These are phyloP conservation scores for Ctenochaetus hawaiiensis DNA, from an alignment of 2,797 vertebrate species.

Conservation along the genomic window DNA sequence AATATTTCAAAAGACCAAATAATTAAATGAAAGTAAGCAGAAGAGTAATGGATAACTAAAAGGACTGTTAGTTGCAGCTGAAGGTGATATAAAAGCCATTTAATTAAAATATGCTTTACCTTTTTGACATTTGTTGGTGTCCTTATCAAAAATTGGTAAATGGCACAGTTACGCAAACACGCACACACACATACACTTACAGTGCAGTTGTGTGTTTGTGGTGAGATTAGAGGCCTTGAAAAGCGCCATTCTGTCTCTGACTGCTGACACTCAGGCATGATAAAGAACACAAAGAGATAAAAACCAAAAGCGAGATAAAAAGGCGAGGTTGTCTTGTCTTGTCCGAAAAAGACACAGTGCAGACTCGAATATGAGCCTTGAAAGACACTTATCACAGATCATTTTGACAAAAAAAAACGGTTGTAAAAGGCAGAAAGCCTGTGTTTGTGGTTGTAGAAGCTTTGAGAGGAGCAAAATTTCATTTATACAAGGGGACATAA, in stretches of 20 bases:
- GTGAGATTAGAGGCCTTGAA: slow-evolving; percentile 41
- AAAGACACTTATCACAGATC: neutral
- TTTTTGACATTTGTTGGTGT: neutral
- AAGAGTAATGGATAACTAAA: neutral
- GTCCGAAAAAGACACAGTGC: slow-evolving; percentile 31
- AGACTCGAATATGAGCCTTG: slow-evolving; percentile 28
- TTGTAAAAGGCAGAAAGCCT: neutral
- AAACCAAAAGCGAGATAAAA: slow-evolving; percentile 26
- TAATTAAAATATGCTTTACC: neutral
- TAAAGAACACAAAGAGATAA: slow-evolving; percentile 40
- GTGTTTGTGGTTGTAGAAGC: neutral
- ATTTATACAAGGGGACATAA: neutral
- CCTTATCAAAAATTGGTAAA: neutral
- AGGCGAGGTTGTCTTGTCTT: slow-evolving; percentile 1
- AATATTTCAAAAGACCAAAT: slow-evolving; percentile 13
- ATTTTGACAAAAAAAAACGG: neutral
- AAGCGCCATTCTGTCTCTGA: slow-evolving; percentile 24
- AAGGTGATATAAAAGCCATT: neutral
- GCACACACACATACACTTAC: neutral
- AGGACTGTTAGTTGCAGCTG: neutral
- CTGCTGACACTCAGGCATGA: slow-evolving; percentile 52
- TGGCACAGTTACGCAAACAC: neutral
- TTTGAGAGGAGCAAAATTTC: neutral
- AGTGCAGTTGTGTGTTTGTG: slow-evolving; percentile 17
- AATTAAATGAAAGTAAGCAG: slow-evolving; percentile 3